phyloP scores from a whole-genome alignment of 2,113 vertebrate species.

The Sclerurus mexicanus region DNA sequence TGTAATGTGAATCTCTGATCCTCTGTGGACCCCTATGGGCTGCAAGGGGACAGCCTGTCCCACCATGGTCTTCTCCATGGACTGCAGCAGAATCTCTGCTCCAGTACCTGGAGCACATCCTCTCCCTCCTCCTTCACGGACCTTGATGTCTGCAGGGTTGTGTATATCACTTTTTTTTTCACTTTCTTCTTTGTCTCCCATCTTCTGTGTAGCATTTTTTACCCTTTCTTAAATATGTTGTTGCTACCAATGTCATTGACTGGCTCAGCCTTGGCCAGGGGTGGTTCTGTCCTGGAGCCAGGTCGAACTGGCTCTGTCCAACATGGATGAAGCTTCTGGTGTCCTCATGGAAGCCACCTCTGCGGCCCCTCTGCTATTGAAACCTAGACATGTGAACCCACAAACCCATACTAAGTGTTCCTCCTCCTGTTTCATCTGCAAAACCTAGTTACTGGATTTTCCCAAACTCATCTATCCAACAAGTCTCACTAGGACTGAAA shows the following conservation, averaged over 20 bases:
- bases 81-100: background rate
- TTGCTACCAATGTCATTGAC: background rate
- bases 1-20: background rate
- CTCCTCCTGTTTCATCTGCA: background rate
- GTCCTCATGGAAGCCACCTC: rapidly evolving
- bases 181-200: background rate
- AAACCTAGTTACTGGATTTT: background rate
- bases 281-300: background rate
- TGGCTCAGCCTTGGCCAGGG: background rate
- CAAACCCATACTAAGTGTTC: background rate
- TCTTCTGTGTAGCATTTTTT: background rate
- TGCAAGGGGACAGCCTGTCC: background rate
- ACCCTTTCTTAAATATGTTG: background rate
- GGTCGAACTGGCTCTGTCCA: background rate
- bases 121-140: background rate
- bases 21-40: rapidly evolving
- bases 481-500: background rate
- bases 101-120: background rate
- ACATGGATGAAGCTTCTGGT: background rate
- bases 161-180: background rate
- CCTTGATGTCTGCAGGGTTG: background rate
- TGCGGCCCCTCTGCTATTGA: background rate
- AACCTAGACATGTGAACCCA: background rate
- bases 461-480: background rate
- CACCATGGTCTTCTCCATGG: rapidly evolving